phyloP scores from a whole-genome alignment of 2,888 invertebrate species.

The Brachycybe producta region DNA sequence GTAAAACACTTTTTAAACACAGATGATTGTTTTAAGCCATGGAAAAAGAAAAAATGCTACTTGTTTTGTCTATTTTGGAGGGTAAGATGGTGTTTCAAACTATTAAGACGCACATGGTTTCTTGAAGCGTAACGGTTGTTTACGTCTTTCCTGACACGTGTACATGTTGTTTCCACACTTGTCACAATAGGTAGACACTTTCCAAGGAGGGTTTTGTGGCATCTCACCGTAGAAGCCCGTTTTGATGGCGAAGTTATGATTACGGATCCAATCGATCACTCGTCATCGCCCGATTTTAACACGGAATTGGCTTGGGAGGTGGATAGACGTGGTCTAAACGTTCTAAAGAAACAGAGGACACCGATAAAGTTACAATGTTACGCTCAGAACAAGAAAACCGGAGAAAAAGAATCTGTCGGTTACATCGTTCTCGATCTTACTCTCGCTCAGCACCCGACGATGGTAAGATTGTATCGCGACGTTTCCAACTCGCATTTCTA shows the following conservation, averaged over 20 bases:
- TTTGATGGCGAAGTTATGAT: slow-evolving; percentile 37
- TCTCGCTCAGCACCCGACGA: slow-evolving; percentile 26
- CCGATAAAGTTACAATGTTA: slow-evolving; percentile 36
- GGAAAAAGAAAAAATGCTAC: not conserved
- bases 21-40: not conserved
- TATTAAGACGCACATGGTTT: not conserved
- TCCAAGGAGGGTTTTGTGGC: slow-evolving; percentile 31
- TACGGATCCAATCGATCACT: slow-evolving; percentile 35
- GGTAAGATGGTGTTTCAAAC: not conserved
- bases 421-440: slow-evolving; percentile 37
- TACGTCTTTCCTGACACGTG: not conserved
- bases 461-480: not conserved
- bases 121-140: not conserved
- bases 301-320: slow-evolving; percentile 39
- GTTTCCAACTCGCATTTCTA: not conserved
- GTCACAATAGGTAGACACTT: slow-evolving; percentile 34
- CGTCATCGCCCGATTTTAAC: slow-evolving; percentile 33
- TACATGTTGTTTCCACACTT: no score
- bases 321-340: slow-evolving; percentile 34
- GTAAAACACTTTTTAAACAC: not conserved
- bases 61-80: not conserved
- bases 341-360: slow-evolving; percentile 35
- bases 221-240: slow-evolving; percentile 35
- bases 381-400: slow-evolving; percentile 30
- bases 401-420: slow-evolving; percentile 33